Percentiles rank a stretch among this genome's conserved stretches.
phyloP scores from a whole-genome alignment of 2,797 vertebrate species.

The Garrulus glandarius region DNA sequence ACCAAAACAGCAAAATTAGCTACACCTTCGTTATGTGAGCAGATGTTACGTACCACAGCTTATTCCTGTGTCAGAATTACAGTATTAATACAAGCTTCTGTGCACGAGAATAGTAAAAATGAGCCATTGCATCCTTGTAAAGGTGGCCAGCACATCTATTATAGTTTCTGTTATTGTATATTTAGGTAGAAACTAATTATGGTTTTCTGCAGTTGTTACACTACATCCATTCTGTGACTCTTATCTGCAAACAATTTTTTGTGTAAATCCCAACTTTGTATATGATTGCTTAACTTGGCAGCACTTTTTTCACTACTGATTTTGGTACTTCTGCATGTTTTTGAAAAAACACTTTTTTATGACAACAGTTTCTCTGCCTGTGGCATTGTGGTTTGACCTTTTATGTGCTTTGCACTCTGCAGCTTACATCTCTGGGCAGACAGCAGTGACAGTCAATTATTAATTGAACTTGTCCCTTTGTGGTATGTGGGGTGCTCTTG shows the following conservation, averaged over 20 bases:
- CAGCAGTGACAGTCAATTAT: neutral
- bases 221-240: neutral
- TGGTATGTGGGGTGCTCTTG: neutral
- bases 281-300: neutral
- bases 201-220: neutral
- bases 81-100: fast-evolving
- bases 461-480: neutral
- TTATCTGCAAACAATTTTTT: neutral
- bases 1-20: neutral
- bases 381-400: neutral
- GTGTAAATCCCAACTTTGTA: neutral
- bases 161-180: neutral
- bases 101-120: neutral
- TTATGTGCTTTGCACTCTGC: neutral
- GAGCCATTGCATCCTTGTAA: neutral
- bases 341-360: neutral
- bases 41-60: neutral
- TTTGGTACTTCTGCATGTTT: neutral
- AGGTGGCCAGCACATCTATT: neutral
- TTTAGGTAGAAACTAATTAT: neutral
- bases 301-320: neutral
- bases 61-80: neutral
- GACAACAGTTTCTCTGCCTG: neutral
- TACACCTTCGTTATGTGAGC: fast-evolving
- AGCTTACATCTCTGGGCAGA: neutral